phyloP scores from a whole-genome alignment of 2,113 vertebrate genomes.

The Larimichthys crocea region DNA sequence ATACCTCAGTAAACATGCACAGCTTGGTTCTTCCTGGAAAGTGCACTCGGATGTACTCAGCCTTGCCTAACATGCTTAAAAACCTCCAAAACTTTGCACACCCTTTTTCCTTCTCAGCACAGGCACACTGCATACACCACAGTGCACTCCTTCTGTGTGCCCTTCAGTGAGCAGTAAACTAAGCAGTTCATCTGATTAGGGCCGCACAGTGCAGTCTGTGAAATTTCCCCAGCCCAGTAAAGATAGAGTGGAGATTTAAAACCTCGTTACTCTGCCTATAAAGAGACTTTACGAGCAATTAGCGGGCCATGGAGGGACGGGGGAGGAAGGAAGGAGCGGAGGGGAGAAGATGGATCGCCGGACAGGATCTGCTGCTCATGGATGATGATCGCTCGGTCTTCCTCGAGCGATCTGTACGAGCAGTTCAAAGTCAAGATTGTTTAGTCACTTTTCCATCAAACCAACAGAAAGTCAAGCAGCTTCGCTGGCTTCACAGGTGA shows the following conservation, averaged over 20 bases:
- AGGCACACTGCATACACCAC: not conserved
- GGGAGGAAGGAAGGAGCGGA: not conserved
- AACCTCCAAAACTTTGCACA: not conserved
- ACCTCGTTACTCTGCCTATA: conserved; percentile 69
- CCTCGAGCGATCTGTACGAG: not conserved
- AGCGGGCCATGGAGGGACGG: conserved; percentile 38
- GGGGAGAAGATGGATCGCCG: conserved; percentile 6
- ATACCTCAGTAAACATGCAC: conserved; percentile 5
- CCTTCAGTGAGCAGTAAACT: conserved; percentile 54
- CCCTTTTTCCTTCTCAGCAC: not conserved
- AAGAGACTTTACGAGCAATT: conserved; percentile 74
- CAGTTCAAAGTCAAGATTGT: not conserved
- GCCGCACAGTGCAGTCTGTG: conserved; percentile 39
- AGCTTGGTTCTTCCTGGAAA: conserved; percentile 25
- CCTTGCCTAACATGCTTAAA: conserved; percentile 6
- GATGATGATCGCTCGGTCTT: not conserved
- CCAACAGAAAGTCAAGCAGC: not conserved
- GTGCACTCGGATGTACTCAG: conserved; percentile 7
- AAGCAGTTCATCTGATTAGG: conserved; percentile 62
- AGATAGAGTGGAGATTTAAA: conserved; percentile 66
- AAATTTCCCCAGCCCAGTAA: conserved; percentile 54
- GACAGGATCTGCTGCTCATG: not conserved
- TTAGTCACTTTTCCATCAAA: not conserved
- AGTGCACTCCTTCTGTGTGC: conserved; percentile 6
- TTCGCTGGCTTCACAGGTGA: not conserved